A percentile compares a stretch with the other conserved stretches of the same genome.
phyloP scores from a whole-genome alignment of 37 sponge, comb jelly and placozoan genomes.

The Theonella swinhoei region DNA sequence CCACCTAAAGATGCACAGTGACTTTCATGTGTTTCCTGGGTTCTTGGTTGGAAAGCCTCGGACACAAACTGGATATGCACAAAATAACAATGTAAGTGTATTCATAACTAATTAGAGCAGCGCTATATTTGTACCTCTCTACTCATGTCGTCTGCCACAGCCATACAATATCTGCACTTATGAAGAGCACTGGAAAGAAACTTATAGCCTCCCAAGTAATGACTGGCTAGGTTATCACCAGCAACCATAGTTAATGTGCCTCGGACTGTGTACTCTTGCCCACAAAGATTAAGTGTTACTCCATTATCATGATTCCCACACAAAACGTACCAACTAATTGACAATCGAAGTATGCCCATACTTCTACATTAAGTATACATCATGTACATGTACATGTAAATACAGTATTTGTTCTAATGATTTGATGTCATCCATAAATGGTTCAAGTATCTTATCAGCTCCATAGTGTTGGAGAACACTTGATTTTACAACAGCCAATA shows the following conservation, averaged over 20 bases:
- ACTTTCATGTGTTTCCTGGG: constrained; percentile 12
- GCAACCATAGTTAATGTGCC: constrained; percentile 29
- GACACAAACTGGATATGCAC: constrained; percentile 8
- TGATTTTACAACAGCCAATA: constrained; percentile 16
- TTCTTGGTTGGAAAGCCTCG: constrained; percentile 32
- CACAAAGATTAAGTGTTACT: constrained; percentile 3
- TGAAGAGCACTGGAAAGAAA: constrained; percentile 22
- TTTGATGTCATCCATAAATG: constrained; percentile 35
- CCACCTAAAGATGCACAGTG: constrained; percentile 34
- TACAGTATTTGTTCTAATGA: constrained; percentile 14
- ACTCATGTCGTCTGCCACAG: constrained; percentile 24
- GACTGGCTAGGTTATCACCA: constrained; percentile 34
- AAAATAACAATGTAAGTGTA: background rate
- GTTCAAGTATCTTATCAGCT: constrained; percentile 21
- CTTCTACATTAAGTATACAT: no score
- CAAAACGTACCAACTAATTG: no score
- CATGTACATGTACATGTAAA: no score
- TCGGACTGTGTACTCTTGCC: background rate
- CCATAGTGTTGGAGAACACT: constrained; percentile 14
- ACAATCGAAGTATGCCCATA: no score
- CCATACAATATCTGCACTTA: constrained; percentile 46
- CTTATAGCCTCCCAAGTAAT: constrained; percentile 29
- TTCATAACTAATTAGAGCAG: background rate
- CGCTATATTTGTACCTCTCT: constrained; percentile 4
- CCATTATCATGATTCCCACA: constrained; percentile 1